Evolutionary conservation across 2,888 invertebrate genomes (phyloP).

Genomic region (Nemoura dubitans): DNA sequence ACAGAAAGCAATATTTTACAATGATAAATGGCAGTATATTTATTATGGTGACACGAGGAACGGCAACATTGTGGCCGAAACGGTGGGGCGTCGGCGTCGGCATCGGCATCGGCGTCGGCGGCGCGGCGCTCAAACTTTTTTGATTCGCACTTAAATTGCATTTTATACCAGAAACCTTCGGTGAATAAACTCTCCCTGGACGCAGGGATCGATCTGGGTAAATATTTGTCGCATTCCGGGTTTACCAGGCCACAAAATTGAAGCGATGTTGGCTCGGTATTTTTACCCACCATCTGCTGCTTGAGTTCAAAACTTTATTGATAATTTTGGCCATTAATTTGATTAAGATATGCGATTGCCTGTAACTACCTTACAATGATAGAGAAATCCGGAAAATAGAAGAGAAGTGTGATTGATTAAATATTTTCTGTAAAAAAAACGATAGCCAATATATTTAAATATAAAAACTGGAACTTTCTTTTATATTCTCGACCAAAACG

Average conservation of each 20-base stretch:
- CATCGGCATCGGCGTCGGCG: background rate
- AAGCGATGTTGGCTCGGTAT: too few species aligned
- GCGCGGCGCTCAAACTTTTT: background rate
- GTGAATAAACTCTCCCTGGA: background rate
- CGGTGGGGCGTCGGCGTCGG: background rate
- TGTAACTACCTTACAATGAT: background rate
- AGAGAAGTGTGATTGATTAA: background rate
- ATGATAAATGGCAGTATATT: constrained; percentile 26
- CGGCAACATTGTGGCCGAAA: constrained; percentile 27
- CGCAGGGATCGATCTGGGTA: background rate
- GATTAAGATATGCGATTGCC: background rate
- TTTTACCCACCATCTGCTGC: too few species aligned
- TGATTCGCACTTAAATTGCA: background rate
- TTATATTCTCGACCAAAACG: too few species aligned
- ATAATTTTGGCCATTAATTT: background rate
- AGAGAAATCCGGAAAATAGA: background rate
- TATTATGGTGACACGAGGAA: constrained; percentile 1
- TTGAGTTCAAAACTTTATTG: background rate
- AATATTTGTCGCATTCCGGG: background rate
- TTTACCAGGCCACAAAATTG: background rate
- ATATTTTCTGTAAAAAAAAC: background rate
- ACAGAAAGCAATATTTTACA: constrained; percentile 34
- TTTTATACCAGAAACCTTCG: background rate
- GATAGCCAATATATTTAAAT: background rate
- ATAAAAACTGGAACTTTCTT: too few species aligned